A percentile compares a stretch with the other conserved stretches of the same genome.
Conservation (phyloP, 2,113 vertebrate genomes). For the Meles meles region DNA sequence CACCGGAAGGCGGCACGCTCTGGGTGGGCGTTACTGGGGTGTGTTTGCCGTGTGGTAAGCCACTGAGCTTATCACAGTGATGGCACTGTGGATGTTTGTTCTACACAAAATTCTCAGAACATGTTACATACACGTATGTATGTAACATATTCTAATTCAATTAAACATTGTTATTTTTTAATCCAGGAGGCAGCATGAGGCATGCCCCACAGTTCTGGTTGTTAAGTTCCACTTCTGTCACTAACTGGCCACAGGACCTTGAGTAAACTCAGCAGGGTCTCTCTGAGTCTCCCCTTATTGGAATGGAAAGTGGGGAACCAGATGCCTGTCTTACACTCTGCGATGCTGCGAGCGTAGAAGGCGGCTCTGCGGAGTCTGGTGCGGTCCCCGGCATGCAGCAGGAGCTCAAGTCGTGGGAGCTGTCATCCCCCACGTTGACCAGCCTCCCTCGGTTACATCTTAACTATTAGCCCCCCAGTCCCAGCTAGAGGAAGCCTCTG, state of each 20-base stretch:
- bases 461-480: neutral
- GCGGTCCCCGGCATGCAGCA: rapidly evolving
- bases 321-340: neutral
- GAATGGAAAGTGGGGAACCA: rapidly evolving
- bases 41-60: neutral
- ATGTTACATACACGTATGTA: too few species aligned
- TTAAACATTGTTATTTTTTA: neutral
- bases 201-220: neutral
- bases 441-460: neutral
- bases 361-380: rapidly evolving
- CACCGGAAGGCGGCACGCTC: rapidly evolving
- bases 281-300: neutral
- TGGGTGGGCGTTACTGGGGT: neutral
- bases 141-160: neutral
- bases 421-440: rapidly evolving
- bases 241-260: neutral
- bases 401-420: neutral
- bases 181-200: neutral
- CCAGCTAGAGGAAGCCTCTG: neutral
- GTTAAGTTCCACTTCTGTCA: neutral
- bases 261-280: neutral
- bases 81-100: too few species aligned
- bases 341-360: neutral
- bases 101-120: too few species aligned
- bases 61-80: neutral